Evolutionary conservation across 1,140 invertebrate species (phyloP), one percentile per base, ranked within the genome.

Genomic region (Manduca sexta): DNA sequence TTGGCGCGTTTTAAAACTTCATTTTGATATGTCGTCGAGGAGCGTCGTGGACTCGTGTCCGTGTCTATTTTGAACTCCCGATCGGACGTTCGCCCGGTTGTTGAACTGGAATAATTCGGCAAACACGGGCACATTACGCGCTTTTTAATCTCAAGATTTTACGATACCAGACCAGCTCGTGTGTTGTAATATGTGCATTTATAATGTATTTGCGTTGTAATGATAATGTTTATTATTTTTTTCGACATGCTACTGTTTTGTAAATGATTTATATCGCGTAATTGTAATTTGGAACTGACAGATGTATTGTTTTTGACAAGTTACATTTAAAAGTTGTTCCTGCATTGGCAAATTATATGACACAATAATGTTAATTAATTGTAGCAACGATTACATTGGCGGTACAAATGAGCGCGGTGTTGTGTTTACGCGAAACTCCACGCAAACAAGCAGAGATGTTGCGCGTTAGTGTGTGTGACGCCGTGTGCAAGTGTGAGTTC

Each of bases 21-120:
- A 72, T 73, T 73, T 74, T 66, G 63, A 74, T 66, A 14, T 79
- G 74, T 75, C 74, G 64, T 61, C 69, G 70, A 67, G 58, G 56
- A 69, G 64, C 65, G 62, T 43, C 62, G 64, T 62, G 61, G 68
- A 63, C 57, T 56, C 71, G 69, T 63, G 74, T 67, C 61, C 73
- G 75, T 69, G 75, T 82, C 78, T 84, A 84, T 82, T 81, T 80
- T 77, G 78, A 81, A 84, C 78, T 78, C 73, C 76, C 70, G 70
- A 74, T 74, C 73, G 75, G 67, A 56, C 76, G 69, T 62, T 72
- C 74, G 70, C 69, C 70, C 70, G 81, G 78, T 84, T 83, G 75
- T 82, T 84, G 81, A 84, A 82, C 81, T 84, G 76, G 67, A 79
- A 82, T 82, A 83, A 81, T 84, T 84, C 81, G 81, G 81, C 81